These are phyloP conservation scores for Amblyopsis rosae DNA, from an alignment of 2,113 vertebrate species.

Conservation along the genomic window DNA sequence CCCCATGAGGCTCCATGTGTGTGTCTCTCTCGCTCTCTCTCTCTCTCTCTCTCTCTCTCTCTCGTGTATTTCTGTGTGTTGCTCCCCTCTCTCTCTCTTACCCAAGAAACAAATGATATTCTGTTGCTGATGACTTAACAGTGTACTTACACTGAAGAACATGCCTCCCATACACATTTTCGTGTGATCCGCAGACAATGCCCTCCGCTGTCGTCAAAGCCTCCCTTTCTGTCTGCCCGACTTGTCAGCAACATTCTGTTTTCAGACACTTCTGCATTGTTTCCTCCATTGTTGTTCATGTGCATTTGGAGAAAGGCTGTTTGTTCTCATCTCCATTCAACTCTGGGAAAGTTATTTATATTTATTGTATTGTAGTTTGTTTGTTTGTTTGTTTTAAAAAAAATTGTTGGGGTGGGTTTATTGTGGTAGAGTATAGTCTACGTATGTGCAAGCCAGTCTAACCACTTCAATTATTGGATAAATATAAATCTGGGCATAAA, in stretches of 20 bases:
- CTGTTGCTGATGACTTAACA: slow-evolving; percentile 52
- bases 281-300: slow-evolving; percentile 56
- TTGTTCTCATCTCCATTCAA: slow-evolving; percentile 54
- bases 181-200: slow-evolving; percentile 64
- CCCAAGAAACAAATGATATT: slow-evolving; percentile 41
- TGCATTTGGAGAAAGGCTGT: slow-evolving; percentile 58
- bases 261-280: slow-evolving; percentile 49
- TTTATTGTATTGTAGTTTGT: slow-evolving; percentile 48
- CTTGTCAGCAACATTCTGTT: slow-evolving; percentile 55
- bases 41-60: slow-evolving; percentile 13
- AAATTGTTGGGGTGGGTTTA: slow-evolving; percentile 7
- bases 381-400: slow-evolving; percentile 1
- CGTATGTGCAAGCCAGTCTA: slow-evolving; percentile 10
- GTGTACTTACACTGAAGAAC: slow-evolving; percentile 41
- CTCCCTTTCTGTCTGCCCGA: slow-evolving; percentile 53
- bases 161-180: slow-evolving; percentile 12
- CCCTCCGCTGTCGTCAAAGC: slow-evolving; percentile 49
- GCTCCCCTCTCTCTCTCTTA: slow-evolving; percentile 12
- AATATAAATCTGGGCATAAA: slow-evolving; percentile 6
- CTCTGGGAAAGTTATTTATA: slow-evolving; percentile 51
- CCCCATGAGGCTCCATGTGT: slow-evolving; percentile 26
- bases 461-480: slow-evolving; percentile 33
- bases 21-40: not conserved
- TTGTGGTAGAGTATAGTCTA: too few relatives aligned
- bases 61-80: not conserved